These are phyloP conservation scores for Agonopterix alstromeriana DNA, from an alignment of 2,888 invertebrate species.

Conservation along the genomic window DNA sequence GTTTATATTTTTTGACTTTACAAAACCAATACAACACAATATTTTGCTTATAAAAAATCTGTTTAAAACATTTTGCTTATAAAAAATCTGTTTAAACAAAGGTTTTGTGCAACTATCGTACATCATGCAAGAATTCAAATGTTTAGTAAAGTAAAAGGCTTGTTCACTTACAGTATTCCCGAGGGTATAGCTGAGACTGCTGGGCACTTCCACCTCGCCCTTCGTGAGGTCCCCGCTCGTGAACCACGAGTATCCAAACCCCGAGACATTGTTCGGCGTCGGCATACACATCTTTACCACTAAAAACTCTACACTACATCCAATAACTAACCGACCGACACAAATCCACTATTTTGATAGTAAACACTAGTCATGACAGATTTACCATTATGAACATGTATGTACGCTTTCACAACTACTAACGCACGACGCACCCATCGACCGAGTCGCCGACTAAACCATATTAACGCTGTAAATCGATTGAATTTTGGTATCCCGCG, in stretches of 20 bases:
- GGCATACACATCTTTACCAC: constrained; percentile 72
- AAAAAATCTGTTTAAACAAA: no score
- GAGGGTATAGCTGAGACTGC: constrained; percentile 68
- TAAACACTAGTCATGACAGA: constrained; percentile 72
- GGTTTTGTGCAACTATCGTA: no score
- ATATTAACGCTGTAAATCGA: constrained; percentile 29
- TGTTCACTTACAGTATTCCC: constrained; percentile 61
- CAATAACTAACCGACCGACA: constrained; percentile 56
- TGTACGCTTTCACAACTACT: constrained; percentile 72
- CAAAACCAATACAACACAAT: no score
- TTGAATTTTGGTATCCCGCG: constrained; percentile 20
- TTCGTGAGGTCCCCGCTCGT: constrained; percentile 70
- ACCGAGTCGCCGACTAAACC: constrained; percentile 52
- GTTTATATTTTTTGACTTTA: no score
- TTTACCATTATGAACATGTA: constrained; percentile 68
- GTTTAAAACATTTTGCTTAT: no score
- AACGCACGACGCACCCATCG: constrained; percentile 64
- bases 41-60: no score
- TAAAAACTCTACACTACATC: constrained; percentile 39
- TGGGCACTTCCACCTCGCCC: constrained; percentile 69
- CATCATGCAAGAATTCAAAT: no score
- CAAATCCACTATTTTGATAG: constrained; percentile 62
- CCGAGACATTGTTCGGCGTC: constrained; percentile 67
- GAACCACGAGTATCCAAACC: constrained; percentile 74
- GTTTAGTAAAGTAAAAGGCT: not conserved